These are phyloP conservation scores for Falcunculus frontatus DNA, from an alignment of 2,113 vertebrate genomes.

Conservation along the genomic window DNA sequence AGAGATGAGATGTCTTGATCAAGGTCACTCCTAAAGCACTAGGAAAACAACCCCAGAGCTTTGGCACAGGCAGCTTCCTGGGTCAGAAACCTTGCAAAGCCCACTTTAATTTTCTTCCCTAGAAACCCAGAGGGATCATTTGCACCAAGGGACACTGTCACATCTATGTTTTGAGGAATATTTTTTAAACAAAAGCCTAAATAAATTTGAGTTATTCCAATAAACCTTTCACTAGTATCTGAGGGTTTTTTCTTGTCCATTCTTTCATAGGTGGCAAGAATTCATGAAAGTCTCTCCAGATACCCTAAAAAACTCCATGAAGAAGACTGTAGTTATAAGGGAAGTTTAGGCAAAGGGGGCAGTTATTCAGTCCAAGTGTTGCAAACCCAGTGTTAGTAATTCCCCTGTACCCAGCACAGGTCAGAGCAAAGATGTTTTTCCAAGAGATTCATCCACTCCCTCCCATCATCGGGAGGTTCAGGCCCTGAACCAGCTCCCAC, in stretches of 20 bases:
- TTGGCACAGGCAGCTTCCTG: not conserved
- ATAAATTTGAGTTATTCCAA: not conserved
- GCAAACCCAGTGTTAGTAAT: not conserved
- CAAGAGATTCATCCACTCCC: not conserved
- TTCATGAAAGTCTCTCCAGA: not conserved
- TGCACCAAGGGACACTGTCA: not conserved
- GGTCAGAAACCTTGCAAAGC: not conserved
- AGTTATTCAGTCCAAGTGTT: not conserved
- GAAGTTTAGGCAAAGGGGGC: not conserved
- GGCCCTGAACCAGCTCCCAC: not conserved
- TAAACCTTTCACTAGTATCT: not conserved
- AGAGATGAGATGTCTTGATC: not conserved
- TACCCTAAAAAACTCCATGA: not conserved
- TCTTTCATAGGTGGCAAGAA: not conserved
- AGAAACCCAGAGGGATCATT: not conserved
- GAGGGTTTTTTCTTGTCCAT: fast-evolving
- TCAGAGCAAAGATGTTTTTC: not conserved
- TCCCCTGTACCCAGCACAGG: not conserved
- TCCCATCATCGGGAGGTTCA: not conserved
- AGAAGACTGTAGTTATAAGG: not conserved
- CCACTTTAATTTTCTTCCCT: not conserved
- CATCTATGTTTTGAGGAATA: not conserved
- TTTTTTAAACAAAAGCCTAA: not conserved
- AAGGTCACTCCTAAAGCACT: not conserved
- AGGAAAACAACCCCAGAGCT: not conserved